Evolutionary conservation across 2,888 invertebrate species (phyloP).

Genomic region (Ceriagrion tenellum): DNA sequence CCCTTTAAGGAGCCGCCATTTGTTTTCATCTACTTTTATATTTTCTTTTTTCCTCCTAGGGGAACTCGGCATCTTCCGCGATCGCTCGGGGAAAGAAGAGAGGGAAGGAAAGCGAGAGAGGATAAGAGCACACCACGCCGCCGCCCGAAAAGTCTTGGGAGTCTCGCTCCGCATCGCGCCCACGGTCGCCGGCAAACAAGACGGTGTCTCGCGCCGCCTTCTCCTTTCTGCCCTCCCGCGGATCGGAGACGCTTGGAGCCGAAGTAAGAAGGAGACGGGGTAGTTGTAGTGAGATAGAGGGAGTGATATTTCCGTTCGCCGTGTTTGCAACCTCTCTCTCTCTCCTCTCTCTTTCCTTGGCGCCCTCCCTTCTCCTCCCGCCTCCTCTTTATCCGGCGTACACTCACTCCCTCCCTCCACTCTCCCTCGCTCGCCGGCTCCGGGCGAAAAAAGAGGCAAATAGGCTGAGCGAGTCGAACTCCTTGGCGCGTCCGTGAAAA

Average conservation of each 20-base stretch:
- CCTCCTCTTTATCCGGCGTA: background rate
- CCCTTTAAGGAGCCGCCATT: background rate
- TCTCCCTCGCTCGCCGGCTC: background rate
- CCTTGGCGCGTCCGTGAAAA: conserved; percentile 19
- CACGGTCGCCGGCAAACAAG: background rate
- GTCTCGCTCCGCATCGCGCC: background rate
- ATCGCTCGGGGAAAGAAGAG: background rate
- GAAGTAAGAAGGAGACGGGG: background rate
- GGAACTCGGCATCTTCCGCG: conserved; percentile 36
- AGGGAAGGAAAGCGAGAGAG: background rate
- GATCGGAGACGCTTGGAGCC: background rate
- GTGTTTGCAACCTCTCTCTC: background rate
- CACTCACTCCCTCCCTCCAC: background rate
- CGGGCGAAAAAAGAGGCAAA: conserved; percentile 9
- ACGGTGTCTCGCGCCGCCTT: background rate
- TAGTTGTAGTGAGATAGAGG: background rate
- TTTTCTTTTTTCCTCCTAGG: background rate
- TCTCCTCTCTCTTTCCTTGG: background rate
- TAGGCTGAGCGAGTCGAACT: background rate
- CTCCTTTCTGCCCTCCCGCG: background rate
- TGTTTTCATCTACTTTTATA: background rate
- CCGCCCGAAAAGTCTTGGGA: background rate
- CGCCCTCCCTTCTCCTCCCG: background rate
- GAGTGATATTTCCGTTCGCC: conserved; percentile 51
- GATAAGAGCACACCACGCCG: background rate